phyloP scores from a whole-genome alignment of 2,797 vertebrate genomes.

The Aulostomus chinensis region DNA sequence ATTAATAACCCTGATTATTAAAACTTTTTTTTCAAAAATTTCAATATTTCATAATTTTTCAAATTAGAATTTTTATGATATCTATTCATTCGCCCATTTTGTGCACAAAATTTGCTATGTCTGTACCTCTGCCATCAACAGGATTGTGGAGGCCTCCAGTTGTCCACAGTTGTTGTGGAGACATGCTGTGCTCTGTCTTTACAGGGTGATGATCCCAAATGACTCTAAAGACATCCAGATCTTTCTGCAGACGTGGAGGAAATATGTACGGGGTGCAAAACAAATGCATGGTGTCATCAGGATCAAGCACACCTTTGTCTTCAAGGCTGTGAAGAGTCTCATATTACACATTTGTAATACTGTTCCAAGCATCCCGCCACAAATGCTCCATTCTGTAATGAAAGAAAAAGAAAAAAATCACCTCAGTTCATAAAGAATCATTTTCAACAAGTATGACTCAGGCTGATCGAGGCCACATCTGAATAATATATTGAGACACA shows the following conservation, averaged over 20 bases:
- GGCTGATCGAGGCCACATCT: too few relatives aligned
- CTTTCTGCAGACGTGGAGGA: too few relatives aligned
- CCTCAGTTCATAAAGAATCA: too few relatives aligned
- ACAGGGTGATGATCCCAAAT: not conserved
- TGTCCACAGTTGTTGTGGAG: conserved; percentile 6
- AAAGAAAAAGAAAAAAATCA: not conserved
- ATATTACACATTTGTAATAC: not conserved
- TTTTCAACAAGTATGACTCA: too few relatives aligned
- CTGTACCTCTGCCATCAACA: not conserved
- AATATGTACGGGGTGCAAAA: not conserved
- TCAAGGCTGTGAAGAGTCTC: conserved; percentile 1
- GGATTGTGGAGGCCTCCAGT: not conserved
- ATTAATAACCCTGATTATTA: too few relatives aligned
- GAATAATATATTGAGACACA: too few relatives aligned
- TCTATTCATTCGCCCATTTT: too few relatives aligned
- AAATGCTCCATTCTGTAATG: not conserved
- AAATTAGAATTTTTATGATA: not conserved
- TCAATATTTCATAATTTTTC: too few relatives aligned
- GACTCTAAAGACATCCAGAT: conserved; percentile 2
- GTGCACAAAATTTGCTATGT: too few relatives aligned
- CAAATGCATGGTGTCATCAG: not conserved
- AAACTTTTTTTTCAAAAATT: too few relatives aligned
- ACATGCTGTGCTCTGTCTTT: not conserved
- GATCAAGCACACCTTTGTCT: not conserved
- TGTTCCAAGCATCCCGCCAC: not conserved